These are phyloP conservation scores for Manis crassicaudata DNA, from an alignment of 2,797 vertebrate species.

Conservation along the genomic window DNA sequence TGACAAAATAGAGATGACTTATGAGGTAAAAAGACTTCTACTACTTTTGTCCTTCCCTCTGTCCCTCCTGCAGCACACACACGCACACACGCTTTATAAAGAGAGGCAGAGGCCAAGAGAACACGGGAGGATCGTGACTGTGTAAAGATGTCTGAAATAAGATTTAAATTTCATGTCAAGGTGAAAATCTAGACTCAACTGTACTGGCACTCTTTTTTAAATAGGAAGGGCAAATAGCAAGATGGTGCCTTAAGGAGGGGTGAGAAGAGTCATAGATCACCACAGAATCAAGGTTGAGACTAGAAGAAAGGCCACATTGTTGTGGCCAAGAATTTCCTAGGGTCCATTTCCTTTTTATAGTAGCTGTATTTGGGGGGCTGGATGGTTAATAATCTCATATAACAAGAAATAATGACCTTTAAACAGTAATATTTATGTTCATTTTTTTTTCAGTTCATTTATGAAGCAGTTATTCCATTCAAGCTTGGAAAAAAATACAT, in stretches of 20 bases:
- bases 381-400: background rate
- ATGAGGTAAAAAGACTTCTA: background rate
- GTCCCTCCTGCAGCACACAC: background rate
- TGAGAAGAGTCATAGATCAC: background rate
- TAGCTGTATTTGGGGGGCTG: background rate
- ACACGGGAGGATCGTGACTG: background rate
- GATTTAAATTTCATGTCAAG: slow-evolving; percentile 3
- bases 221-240: background rate
- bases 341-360: slow-evolving; percentile 2
- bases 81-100: background rate
- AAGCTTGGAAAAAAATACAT: background rate
- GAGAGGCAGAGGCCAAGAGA: background rate
- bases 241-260: background rate
- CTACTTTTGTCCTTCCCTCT: background rate
- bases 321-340: background rate
- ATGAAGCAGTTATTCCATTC: background rate
- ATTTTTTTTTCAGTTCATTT: background rate
- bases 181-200: background rate
- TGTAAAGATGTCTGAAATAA: slow-evolving; percentile 33
- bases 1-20: background rate
- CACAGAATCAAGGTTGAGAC: background rate
- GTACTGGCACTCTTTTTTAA: slow-evolving; percentile 8
- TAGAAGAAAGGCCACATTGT: background rate
- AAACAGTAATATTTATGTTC: background rate
- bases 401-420: slow-evolving; percentile 6